These are phyloP conservation scores for Megamerina dolium DNA, from an alignment of 2,888 invertebrate genomes.

Conservation along the genomic window DNA sequence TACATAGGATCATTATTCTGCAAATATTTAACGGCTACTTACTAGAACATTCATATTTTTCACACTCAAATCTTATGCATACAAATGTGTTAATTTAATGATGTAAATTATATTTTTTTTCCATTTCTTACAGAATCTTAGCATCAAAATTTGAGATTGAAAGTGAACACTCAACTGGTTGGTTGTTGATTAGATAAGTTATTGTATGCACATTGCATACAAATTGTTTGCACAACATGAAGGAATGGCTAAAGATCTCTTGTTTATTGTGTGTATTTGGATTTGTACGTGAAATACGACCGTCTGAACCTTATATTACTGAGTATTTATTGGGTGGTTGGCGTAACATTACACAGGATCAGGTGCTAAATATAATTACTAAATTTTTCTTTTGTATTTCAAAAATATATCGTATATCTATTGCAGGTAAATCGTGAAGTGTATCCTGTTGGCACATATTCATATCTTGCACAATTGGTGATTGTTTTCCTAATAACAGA, in stretches of 20 bases:
- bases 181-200: neutral
- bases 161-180: too few species aligned
- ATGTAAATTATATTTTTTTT: too few species aligned
- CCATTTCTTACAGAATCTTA: too few species aligned
- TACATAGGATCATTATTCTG: too few species aligned
- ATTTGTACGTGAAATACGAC: constrained; percentile 76
- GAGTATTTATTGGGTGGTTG: constrained; percentile 71
- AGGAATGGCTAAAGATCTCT: constrained; percentile 64
- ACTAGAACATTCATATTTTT: too few species aligned
- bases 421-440: constrained; percentile 67
- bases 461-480: constrained; percentile 69
- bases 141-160: too few species aligned
- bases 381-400: neutral
- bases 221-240: constrained; percentile 25
- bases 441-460: constrained; percentile 82
- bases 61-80: too few species aligned
- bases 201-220: neutral
- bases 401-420: neutral
- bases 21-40: too few species aligned
- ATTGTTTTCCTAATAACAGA: constrained; percentile 80
- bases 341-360: constrained; percentile 64
- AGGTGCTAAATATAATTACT: constrained; percentile 33
- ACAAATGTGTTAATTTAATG: too few species aligned
- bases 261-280: constrained; percentile 72
- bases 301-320: constrained; percentile 78